Percentiles rank a stretch among this genome's conserved stretches.
phyloP scores from a whole-genome alignment of 2,113 vertebrate genomes.

The Ondatra zibethicus region DNA sequence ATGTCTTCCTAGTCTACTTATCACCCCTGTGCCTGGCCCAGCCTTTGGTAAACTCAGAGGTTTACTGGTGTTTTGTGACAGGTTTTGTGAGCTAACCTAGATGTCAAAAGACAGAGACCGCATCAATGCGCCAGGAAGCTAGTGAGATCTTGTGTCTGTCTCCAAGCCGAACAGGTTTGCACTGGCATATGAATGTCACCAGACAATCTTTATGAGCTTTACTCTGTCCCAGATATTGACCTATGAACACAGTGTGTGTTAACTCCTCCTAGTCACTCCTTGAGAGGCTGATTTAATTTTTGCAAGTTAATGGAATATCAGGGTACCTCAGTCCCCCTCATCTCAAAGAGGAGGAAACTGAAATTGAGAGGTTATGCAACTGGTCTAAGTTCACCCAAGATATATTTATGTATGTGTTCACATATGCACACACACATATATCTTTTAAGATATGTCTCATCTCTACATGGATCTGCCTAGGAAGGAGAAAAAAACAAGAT shows the following conservation, averaged over 20 bases:
- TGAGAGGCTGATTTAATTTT: not conserved
- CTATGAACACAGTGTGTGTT: not conserved
- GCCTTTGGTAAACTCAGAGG: constrained; percentile 5
- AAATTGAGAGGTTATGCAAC: not conserved
- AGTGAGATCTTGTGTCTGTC: not conserved
- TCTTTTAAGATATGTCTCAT: not conserved
- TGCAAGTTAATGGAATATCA: not conserved
- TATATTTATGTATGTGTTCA: not conserved
- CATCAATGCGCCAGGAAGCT: not conserved
- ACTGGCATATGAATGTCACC: not conserved
- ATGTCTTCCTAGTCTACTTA: not conserved
- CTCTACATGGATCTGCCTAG: not conserved
- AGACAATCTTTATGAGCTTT: not conserved
- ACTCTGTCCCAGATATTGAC: not conserved
- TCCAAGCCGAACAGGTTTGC: not conserved
- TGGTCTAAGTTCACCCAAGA: not conserved
- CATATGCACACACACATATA: too few species aligned
- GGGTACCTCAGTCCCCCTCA: not conserved
- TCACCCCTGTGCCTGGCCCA: not conserved
- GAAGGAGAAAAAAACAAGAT: too few species aligned
- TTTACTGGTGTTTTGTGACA: not conserved
- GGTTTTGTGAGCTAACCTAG: not conserved
- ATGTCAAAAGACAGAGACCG: not conserved
- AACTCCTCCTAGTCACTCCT: not conserved
- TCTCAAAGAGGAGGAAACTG: constrained; percentile 5